Base-by-base conservation (phyloP, 2,113 vertebrate genomes). In the Jaculus jaculus region DNA sequence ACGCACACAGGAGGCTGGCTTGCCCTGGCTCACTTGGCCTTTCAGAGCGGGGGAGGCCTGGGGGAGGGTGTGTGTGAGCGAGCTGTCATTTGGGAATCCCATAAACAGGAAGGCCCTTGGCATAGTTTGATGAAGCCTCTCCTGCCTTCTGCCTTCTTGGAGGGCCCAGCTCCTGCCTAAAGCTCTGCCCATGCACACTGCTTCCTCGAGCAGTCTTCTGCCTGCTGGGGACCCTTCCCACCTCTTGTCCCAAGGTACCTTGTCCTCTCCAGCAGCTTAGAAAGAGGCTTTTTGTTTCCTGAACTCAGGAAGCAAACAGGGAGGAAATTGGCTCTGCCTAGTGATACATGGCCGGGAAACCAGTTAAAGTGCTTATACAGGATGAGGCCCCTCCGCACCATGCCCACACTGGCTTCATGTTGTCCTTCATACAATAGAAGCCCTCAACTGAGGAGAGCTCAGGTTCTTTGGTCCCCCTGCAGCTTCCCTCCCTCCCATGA, bases 91-190 rank as follows among this genome's bases (percentile, higher is more conserved):
- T 9, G n/a, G 4, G 37, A 20, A 20, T 28, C 13, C 34, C 24
- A 3, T 15, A 7, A 6, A 0, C 1, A 23, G 51, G n/a, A 26
- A 37, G 63, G 32, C 68, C 1, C 13, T 39, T 17, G 8, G 2
- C 5, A 3, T 9, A 11, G 39, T 28, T 66, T 17, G 51, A 7
- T 16, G 0, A 58, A 60, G 74, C 23, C 17, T 18, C 32, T 54
- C 32, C n/a, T 6, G 17, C 34, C n/a, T 42, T 8, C 42, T 4
- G 1, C 26, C 10, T 66, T 24, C 58, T 37, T 9, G 17, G 54
- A 2, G 32, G 8, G 7, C 15, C 37, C 2, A 2, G 39, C 83
- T 80, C 23, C 3, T 13, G 5, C 60, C 85, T 24, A 0, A 18
- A 8, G 13, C 86, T 28, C 47, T 23, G 1, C n/a, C 16, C 9